phyloP scores from a whole-genome alignment of 2,113 vertebrate genomes.

The Danionella cerebrum region DNA sequence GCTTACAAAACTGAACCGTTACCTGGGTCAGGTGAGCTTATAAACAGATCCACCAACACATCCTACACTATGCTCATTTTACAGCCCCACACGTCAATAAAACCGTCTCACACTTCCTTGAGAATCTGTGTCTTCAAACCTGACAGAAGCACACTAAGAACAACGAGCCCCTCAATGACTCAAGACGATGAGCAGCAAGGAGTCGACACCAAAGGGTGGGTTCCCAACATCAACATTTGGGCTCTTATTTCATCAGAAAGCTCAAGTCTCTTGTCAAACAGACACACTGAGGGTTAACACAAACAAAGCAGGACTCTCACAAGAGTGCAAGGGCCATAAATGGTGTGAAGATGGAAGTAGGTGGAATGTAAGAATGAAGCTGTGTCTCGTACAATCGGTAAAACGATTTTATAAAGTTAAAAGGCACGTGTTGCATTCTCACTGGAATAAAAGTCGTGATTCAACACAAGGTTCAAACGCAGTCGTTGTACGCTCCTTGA shows the following conservation, averaged over 20 bases:
- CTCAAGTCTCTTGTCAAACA: conserved; percentile 16
- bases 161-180: not conserved
- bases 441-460: not conserved
- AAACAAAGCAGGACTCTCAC: not conserved
- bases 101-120: not conserved
- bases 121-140: not conserved
- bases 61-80: not conserved
- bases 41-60: not conserved
- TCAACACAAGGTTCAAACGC: not conserved
- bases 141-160: not conserved
- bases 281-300: not conserved
- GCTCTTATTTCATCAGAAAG: not conserved
- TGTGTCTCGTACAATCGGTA: not conserved
- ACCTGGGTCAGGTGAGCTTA: not conserved
- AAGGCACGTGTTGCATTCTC: not conserved
- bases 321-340: conserved; percentile 31
- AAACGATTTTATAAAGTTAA: not conserved
- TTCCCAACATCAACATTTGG: not conserved
- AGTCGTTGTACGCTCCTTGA: not conserved
- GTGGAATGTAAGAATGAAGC: conserved; percentile 2
- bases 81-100: not conserved
- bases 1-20: too few relatives aligned
- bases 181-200: not conserved
- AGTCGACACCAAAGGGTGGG: not conserved
- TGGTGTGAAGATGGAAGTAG: conserved; percentile 12